These are phyloP conservation scores for Zophobas atratus DNA, from an alignment of 1,140 invertebrate species.

Conservation along the genomic window DNA sequence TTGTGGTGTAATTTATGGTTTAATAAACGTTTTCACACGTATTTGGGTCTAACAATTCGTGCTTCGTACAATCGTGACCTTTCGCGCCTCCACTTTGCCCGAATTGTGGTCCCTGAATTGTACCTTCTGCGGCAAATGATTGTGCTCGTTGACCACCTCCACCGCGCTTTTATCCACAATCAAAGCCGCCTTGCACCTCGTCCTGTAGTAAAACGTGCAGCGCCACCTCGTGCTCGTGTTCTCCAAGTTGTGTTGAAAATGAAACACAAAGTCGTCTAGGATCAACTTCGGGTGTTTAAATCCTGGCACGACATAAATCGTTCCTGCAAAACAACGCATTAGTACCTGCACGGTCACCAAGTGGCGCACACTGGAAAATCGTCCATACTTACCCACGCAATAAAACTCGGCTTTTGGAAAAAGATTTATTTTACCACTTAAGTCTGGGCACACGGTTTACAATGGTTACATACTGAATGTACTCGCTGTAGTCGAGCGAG, in stretches of 20 bases:
- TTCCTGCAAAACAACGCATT: constrained; percentile 11
- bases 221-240: constrained; percentile 51
- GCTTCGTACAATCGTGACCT: too few species aligned
- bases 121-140: constrained; percentile 43
- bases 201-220: constrained; percentile 46
- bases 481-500: too few species aligned
- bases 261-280: constrained; percentile 46
- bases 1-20: neutral
- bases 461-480: too few species aligned
- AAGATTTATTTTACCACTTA: too few species aligned
- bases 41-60: neutral
- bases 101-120: neutral
- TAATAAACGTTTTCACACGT: neutral
- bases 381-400: constrained; percentile 23
- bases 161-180: constrained; percentile 54
- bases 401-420: too few species aligned
- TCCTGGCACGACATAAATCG: constrained; percentile 11
- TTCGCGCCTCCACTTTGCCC: neutral
- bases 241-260: constrained; percentile 48
- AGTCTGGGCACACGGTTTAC: too few species aligned
- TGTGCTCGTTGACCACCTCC: constrained; percentile 53
- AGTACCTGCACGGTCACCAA: neutral
- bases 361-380: constrained; percentile 22
- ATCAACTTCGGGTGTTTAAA: constrained; percentile 32
- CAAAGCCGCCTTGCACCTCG: constrained; percentile 46